Base-by-base conservation (phyloP, 2,888 invertebrate genomes). In the Plebejus melissa region DNA sequence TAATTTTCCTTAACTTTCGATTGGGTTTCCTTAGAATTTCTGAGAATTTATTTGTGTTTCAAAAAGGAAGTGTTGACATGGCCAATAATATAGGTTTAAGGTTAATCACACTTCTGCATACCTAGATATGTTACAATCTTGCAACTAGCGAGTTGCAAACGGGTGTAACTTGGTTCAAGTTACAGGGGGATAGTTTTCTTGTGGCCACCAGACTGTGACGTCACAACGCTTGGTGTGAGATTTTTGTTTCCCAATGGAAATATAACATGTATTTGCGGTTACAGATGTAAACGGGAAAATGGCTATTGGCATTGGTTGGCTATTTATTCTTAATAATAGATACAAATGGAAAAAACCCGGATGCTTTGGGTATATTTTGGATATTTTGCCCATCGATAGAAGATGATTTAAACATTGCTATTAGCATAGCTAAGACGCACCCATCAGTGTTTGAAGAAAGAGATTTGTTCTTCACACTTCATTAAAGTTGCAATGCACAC, bases 61-160 rank as follows among this genome's bases (percentile, higher is more conserved):
- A 81, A 83, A 85, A 79, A 87, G 85, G 87, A 86, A 86, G 84
- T 85, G 82, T 82, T 78, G 77, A 84, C 84, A 85, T 82, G 82
- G 81, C 81, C 82, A 83, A 83, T 83, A 80, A 84, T 84, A 82
- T 77, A 78, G 82, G 78, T 84, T 87, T 85, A 86, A 78, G 82
- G 78, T 84, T 87, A 85, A 86, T 86, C 82, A 83, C 82, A 82
- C 82, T 82, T 83, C 75, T 76, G 76, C 70, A 76, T 76, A 70
- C 7, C 82, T 79, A 80, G 80, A 9, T 84, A 84, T 85, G 84
- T 83, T 81, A 82, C 82, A 77, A 82, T 80, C 80, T 82, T 81
- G 82, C 69, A 32, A 74, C 41, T 82, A 81, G 82, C 74, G 54
- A 72, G 58, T 16, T 54, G 4, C 54, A 54, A 54, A 54, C 70